Conservation (phyloP, 1,140 invertebrate species). For the Nasonia giraulti region DNA sequence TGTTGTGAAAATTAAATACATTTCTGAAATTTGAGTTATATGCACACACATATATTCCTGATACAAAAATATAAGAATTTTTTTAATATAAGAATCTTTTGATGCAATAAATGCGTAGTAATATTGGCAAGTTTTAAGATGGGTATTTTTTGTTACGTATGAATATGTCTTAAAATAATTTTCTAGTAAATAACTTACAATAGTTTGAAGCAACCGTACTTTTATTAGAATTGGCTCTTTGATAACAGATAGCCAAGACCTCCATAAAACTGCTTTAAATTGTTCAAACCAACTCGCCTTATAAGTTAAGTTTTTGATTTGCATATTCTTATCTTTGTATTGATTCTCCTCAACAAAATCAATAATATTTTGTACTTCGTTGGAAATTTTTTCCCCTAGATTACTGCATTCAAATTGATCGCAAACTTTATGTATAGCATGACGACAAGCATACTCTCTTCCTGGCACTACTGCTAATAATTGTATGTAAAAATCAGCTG, state of each 20-base stretch:
- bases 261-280: slow-evolving; percentile 91
- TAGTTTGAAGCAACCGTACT: slow-evolving; percentile 90
- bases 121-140: no score
- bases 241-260: slow-evolving; percentile 89
- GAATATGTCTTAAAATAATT: no score
- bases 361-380: slow-evolving; percentile 74
- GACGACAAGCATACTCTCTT: slow-evolving; percentile 82
- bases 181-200: slow-evolving; percentile 78
- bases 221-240: slow-evolving; percentile 93
- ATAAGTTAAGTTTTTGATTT: slow-evolving; percentile 72
- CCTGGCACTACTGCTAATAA: slow-evolving; percentile 91
- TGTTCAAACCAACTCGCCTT: slow-evolving; percentile 92
- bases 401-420: slow-evolving; percentile 82
- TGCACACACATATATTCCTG: no score
- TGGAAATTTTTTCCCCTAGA: slow-evolving; percentile 76
- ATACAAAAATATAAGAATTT: no score
- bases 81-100: no score
- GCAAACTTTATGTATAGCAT: slow-evolving; percentile 86
- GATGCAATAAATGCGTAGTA: no score
- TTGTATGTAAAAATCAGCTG: slow-evolving; percentile 96
- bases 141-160: no score
- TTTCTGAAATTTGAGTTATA: no score
- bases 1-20: no score
- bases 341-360: slow-evolving; percentile 56
- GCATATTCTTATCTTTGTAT: slow-evolving; percentile 36